Evolutionary conservation across 2,888 invertebrate species (phyloP), one percentile per base, ranked within the genome.

Genomic region (Dynastes maya): DNA sequence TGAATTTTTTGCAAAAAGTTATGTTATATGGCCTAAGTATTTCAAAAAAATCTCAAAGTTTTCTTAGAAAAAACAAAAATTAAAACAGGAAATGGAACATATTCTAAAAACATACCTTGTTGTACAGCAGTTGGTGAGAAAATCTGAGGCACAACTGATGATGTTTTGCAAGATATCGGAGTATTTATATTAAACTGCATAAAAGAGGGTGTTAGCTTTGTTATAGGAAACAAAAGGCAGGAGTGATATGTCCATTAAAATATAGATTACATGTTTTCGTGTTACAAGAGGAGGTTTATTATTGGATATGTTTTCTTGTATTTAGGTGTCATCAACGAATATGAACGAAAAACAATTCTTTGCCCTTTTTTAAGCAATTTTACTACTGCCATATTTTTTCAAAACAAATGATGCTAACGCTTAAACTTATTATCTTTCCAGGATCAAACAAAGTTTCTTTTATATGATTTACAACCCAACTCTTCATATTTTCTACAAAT

Each of bases 401-500:
- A 11, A 45, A 45, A 45, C 45, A 45, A 45, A 45, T 45, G 11
- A 45, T 45, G 1, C 8, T 45, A 45, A 64, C 53, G 37, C 29
- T 27, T 22, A 29, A 64, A 68, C 40, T 51, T 74, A 76, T 83
- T 84, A 82, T 82, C 82, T 80, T 89, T 89, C 40, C 87, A 93
- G 92, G 92, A 93, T 82, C 92, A 92, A 83, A 92, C 91, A 75
- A 91, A 90, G 82, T 92, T 92, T 81, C 91, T 93, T 83, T 91
- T 95, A 83, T 91, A 91, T 83, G 92, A 93, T 84, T 88, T 95
- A 71, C 90, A 92, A 83, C 91, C 92, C 5, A 92, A 94, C 85
- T 94, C 94, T 0, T 91, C 93, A 88, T 95, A 95, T 86, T 95
- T 95, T 84, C 90, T 95, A 58, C 95, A 95, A 92, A 94, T 95